phyloP scores from a whole-genome alignment of 2,888 invertebrate species.

The Sesamia inferens region DNA sequence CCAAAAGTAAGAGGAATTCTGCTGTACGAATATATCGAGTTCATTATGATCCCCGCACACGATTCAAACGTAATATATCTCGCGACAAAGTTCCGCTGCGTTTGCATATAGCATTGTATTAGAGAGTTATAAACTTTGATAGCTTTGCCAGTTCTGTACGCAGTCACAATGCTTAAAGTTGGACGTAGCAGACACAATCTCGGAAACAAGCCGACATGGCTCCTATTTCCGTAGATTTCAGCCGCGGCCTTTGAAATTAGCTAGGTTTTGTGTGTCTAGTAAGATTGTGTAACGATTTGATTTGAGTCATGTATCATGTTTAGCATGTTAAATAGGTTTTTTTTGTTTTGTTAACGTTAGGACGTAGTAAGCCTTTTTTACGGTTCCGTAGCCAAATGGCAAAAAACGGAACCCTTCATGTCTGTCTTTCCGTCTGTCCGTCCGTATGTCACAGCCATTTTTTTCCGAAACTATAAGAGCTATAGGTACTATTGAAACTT shows the following conservation, averaged over 20 bases:
- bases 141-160: slow-evolving; percentile 75
- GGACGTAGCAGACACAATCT: slow-evolving; percentile 71
- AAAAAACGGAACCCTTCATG: no score
- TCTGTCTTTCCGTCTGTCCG: no score
- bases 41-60: slow-evolving; percentile 50
- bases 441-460: no score
- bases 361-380: neutral
- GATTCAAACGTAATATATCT: slow-evolving; percentile 62
- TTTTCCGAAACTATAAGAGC: no score
- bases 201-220: slow-evolving; percentile 64
- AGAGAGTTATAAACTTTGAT: slow-evolving; percentile 83
- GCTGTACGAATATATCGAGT: neutral
- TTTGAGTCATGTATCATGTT: slow-evolving; percentile 8
- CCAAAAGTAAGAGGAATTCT: neutral
- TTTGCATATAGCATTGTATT: slow-evolving; percentile 79
- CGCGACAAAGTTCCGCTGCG: slow-evolving; percentile 67
- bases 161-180: slow-evolving; percentile 68
- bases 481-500: no score
- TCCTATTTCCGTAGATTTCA: slow-evolving; percentile 65
- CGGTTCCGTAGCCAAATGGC: no score
- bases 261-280: slow-evolving; percentile 60
- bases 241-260: slow-evolving; percentile 64
- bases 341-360: neutral
- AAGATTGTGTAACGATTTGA: slow-evolving; percentile 28
- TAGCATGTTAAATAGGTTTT: neutral